Evolutionary conservation across 2,113 vertebrate genomes (phyloP).

Genomic region (crab-eating macaque (Macaca fascicularis)): T2T-MFA8v1.1 NC_088375.1:5442001-5442500

Average conservation of each 20-base stretch:
- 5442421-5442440: conserved; percentile 34
- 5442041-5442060: neutral
- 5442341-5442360: neutral
- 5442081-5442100: conserved; percentile 14
- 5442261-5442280: neutral
- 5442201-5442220: neutral
- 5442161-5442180: conserved; percentile 9
- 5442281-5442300: neutral
- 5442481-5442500: conserved; percentile 35
- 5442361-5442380: neutral
- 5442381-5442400: conserved; percentile 10
- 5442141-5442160: conserved; percentile 1
- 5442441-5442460: neutral
- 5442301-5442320: neutral
- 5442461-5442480: conserved; percentile 12
- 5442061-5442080: neutral
- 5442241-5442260: conserved; percentile 28
- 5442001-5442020: neutral
- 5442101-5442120: conserved; percentile 37
- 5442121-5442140: conserved; percentile 17
- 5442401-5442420: conserved; percentile 10
- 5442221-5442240: neutral
- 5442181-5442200: neutral
- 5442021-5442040: neutral
- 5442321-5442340: neutral